Base-by-base conservation (phyloP, 2,888 invertebrate genomes). In the Spisula solida region DNA sequence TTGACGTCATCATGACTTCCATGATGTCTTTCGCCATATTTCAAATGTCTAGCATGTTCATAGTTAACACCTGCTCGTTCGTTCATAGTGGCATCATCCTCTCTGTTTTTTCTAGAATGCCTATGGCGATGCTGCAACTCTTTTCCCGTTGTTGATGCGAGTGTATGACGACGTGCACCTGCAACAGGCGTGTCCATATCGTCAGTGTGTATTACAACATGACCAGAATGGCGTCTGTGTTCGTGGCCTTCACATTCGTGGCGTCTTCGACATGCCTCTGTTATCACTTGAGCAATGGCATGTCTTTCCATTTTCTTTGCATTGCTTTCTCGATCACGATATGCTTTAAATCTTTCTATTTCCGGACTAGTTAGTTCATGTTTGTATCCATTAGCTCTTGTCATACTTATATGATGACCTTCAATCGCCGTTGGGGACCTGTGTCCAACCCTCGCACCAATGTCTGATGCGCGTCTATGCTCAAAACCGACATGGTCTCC, bases 351-450 rank as follows among this genome's bases (percentile, higher is more conserved):
- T 34, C 75, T 75, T 34, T 75, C 75, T 31, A 75, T 34, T 20
- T 75, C 75, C 31, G 75, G 75, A 75, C 75, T 75, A 18, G 16
- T 18, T 0, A 75, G 34, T 34, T 75, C 75, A 6, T 34, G n/a
- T 75, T 18, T 75, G 34, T 75, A 75, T 4, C 16, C 75, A 31
- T 75, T 75, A 75, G 75, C 16, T 75, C 75, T 31, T 75, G 75
- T 31, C 75, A 75, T 34, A 75, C 16, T 34, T 2, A 75, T 25
- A 20, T 75, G 75, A 18, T 75, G 75, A 75, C 1, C 75, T 34
- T 75, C 75, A 34, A 31, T 14, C 16, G 1, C 31, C 12, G 34
- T 4, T 31, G 75, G 75, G 18, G 31, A 34, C 34, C 31, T 10
- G 0, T 1, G 75, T 75, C 12, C 18, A 5, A 31, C 1, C 18